Percentiles rank a stretch among this genome's conserved stretches.
phyloP scores from a whole-genome alignment of 2,797 vertebrate genomes.

The Diceros bicornis region DNA sequence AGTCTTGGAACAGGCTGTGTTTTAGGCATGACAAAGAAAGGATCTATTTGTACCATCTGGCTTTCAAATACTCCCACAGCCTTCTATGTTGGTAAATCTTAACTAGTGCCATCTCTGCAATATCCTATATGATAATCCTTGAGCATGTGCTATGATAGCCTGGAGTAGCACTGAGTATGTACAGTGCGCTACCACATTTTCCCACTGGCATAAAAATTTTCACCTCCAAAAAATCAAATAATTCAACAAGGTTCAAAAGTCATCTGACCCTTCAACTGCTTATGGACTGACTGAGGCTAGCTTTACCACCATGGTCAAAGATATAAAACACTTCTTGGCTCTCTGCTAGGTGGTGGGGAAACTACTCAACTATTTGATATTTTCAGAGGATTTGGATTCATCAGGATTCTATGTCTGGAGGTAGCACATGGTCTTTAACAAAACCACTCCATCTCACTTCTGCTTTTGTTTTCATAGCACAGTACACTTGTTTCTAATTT shows the following conservation, averaged over 20 bases:
- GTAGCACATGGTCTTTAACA: slow-evolving; percentile 40
- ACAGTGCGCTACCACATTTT: slow-evolving; percentile 35
- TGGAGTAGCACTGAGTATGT: background rate
- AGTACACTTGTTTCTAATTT: slow-evolving; percentile 47
- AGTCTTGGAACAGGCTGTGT: slow-evolving; percentile 72
- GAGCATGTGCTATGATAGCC: slow-evolving; percentile 16
- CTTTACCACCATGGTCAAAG: background rate
- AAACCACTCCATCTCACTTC: slow-evolving; percentile 16
- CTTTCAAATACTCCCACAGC: slow-evolving; percentile 69
- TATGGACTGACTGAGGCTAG: background rate
- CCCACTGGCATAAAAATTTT: background rate
- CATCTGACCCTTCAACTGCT: background rate
- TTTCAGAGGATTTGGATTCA: slow-evolving; percentile 28
- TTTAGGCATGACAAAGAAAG: slow-evolving; percentile 76
- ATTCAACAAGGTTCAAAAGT: background rate
- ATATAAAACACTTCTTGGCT: background rate
- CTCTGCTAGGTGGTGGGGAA: background rate
- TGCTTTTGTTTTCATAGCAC: slow-evolving; percentile 39
- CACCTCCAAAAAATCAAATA: background rate
- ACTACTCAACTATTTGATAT: background rate
- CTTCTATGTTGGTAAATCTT: slow-evolving; percentile 75
- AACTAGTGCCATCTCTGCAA: slow-evolving; percentile 58
- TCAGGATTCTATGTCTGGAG: slow-evolving; percentile 6
- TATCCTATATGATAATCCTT: slow-evolving; percentile 48
- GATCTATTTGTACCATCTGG: slow-evolving; percentile 78